phyloP scores from a whole-genome alignment of 1,140 invertebrate genomes.

The Drosophila nasuta region DNA sequence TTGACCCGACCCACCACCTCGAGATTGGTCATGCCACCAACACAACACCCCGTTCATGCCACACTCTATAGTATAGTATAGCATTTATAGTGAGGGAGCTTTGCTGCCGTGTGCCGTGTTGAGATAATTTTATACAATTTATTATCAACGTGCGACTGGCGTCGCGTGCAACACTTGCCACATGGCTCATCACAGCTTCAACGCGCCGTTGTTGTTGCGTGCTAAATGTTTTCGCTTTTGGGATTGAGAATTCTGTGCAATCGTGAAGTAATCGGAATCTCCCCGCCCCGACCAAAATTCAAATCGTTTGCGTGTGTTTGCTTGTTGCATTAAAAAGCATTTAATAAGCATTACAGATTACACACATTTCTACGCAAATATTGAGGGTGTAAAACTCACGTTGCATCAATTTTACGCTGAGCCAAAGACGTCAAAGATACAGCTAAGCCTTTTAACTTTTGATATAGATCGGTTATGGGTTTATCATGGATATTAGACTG shows the following conservation, averaged over 20 bases:
- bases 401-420: slow-evolving; percentile 35
- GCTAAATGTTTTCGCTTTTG: slow-evolving; percentile 68
- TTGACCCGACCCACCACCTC: slow-evolving; percentile 79
- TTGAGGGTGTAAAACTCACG: neutral
- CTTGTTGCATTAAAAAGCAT: slow-evolving; percentile 73
- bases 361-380: slow-evolving; percentile 50
- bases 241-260: slow-evolving; percentile 36
- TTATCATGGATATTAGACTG: too few relatives aligned
- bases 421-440: slow-evolving; percentile 16
- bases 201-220: slow-evolving; percentile 54
- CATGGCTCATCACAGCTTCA: slow-evolving; percentile 55
- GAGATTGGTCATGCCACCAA: slow-evolving; percentile 53
- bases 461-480: neutral
- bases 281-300: slow-evolving; percentile 9
- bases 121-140: slow-evolving; percentile 83
- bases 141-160: slow-evolving; percentile 66
- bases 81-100: neutral
- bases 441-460: neutral
- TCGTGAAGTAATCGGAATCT: slow-evolving; percentile 44
- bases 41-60: slow-evolving; percentile 12
- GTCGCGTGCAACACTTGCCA: slow-evolving; percentile 82
- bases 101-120: slow-evolving; percentile 68
- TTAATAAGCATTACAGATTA: slow-evolving; percentile 83
- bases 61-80: too few relatives aligned
- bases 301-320: slow-evolving; percentile 49